These are phyloP conservation scores for Trichonephila clavata DNA, from an alignment of 1,140 invertebrate genomes.

Conservation along the genomic window DNA sequence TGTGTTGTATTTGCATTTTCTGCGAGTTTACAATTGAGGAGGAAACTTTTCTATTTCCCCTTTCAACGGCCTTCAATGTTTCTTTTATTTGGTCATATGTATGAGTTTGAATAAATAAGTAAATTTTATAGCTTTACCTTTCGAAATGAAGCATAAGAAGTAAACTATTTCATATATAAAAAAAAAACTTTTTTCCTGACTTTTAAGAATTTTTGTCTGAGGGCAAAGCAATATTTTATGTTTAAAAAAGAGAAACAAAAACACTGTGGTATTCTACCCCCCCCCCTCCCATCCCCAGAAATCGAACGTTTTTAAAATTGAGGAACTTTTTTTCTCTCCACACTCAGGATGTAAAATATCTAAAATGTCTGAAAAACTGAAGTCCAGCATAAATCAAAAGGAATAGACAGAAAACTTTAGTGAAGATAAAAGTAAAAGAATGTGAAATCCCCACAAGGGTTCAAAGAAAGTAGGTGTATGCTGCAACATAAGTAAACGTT, in stretches of 20 bases:
- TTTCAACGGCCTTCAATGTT: conserved; percentile 31
- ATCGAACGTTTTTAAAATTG: conserved; percentile 56
- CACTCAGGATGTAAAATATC: conserved; percentile 34
- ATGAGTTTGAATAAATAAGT: conserved; percentile 61
- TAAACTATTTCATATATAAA: conserved; percentile 21
- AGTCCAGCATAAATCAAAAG: conserved; percentile 50
- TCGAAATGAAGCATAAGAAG: background rate
- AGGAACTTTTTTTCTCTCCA: background rate
- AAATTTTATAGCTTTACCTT: conserved; percentile 46
- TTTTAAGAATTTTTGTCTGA: conserved; percentile 21
- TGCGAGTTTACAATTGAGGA: background rate
- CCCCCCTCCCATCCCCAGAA: background rate
- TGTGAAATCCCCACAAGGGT: conserved; percentile 15
- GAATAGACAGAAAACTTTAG: conserved; percentile 56
- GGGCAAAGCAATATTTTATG: conserved; percentile 22
- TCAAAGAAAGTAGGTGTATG: conserved; percentile 9
- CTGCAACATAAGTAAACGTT: conserved; percentile 38
- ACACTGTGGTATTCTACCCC: background rate
- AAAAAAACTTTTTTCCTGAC: conserved; percentile 14
- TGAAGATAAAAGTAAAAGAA: conserved; percentile 45
- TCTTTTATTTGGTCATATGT: conserved; percentile 17
- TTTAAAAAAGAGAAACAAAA: conserved; percentile 26
- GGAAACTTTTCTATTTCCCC: background rate
- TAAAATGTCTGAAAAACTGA: conserved; percentile 44
- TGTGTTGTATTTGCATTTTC: conserved; percentile 8